Conservation (phyloP, 2,888 invertebrate species). For the Pandemis corylana region DNA sequence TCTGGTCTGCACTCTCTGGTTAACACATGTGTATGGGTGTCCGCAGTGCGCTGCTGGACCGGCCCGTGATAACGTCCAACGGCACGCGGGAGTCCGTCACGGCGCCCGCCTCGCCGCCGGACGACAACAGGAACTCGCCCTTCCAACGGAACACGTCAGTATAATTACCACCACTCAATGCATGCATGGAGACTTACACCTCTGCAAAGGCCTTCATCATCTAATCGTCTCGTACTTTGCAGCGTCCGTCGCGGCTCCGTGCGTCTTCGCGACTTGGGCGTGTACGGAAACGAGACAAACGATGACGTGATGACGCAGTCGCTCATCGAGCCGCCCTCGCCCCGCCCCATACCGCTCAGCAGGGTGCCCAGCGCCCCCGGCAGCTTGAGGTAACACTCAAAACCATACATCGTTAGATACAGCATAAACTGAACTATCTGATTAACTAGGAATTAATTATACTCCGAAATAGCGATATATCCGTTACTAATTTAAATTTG, state of each 20-base stretch:
- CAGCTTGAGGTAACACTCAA: constrained; percentile 87
- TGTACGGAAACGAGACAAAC: constrained; percentile 63
- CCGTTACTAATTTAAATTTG: too few species aligned
- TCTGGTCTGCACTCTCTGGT: too few species aligned
- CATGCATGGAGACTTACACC: too few species aligned
- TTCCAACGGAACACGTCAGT: constrained; percentile 75
- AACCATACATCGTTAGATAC: too few species aligned
- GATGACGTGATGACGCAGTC: constrained; percentile 82
- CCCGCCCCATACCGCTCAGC: constrained; percentile 77
- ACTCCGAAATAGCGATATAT: too few species aligned
- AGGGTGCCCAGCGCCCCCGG: constrained; percentile 91
- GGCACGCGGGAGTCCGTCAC: constrained; percentile 67
- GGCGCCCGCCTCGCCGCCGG: constrained; percentile 75
- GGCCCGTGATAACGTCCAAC: constrained; percentile 56
- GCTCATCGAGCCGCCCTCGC: constrained; percentile 72
- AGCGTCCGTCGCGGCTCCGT: constrained; percentile 77
- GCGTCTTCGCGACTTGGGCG: constrained; percentile 79
- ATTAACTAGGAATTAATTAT: too few species aligned
- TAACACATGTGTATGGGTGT: not conserved
- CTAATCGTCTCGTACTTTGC: constrained; percentile 21
- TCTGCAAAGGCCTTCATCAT: too few species aligned
- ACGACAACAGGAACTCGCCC: constrained; percentile 69
- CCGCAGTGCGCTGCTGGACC: constrained; percentile 64
- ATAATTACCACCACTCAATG: not conserved
- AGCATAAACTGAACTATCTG: too few species aligned